Conservation (phyloP, 2,888 invertebrate genomes). For the Alloscopus bannaensis region DNA sequence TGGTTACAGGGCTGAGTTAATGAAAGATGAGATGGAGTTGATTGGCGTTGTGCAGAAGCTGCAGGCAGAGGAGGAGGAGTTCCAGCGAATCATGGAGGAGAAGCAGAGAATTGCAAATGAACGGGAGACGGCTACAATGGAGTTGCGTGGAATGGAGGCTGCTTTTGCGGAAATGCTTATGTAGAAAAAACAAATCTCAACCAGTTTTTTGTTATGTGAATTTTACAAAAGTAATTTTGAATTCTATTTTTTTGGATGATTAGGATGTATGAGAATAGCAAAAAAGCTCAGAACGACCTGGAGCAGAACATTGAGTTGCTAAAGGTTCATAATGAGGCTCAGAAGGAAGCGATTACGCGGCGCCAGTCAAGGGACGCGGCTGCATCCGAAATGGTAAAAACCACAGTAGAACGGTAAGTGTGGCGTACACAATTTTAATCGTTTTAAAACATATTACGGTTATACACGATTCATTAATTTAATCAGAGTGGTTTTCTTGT, state of each 20-base stretch:
- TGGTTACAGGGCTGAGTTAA: neutral
- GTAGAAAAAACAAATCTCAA: too few relatives aligned
- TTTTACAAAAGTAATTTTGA: too few relatives aligned
- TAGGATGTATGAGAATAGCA: constrained; percentile 34
- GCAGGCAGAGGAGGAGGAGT: constrained; percentile 3
- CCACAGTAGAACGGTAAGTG: too few relatives aligned
- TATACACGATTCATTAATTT: constrained; percentile 1
- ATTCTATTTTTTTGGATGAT: too few relatives aligned
- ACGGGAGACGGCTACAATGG: constrained; percentile 14
- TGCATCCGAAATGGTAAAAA: too few relatives aligned
- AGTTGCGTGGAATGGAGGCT: constrained; percentile 10
- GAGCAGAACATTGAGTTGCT: constrained; percentile 27
- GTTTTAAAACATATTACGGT: too few relatives aligned
- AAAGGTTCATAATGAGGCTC: neutral
- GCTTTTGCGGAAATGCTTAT: constrained; percentile 31
- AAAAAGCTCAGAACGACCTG: neutral
- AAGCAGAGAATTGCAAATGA: neutral
- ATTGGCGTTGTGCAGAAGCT: neutral
- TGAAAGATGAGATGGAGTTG: neutral
- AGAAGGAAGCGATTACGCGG: neutral
- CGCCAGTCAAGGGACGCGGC: constrained; percentile 16
- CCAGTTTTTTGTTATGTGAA: too few relatives aligned
- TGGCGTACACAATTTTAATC: too few relatives aligned
- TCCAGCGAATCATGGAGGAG: neutral
- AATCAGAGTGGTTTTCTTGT: too few relatives aligned